Base-by-base conservation (phyloP, 2,797 vertebrate species). In the Petrocephalus schoutedeni region DNA sequence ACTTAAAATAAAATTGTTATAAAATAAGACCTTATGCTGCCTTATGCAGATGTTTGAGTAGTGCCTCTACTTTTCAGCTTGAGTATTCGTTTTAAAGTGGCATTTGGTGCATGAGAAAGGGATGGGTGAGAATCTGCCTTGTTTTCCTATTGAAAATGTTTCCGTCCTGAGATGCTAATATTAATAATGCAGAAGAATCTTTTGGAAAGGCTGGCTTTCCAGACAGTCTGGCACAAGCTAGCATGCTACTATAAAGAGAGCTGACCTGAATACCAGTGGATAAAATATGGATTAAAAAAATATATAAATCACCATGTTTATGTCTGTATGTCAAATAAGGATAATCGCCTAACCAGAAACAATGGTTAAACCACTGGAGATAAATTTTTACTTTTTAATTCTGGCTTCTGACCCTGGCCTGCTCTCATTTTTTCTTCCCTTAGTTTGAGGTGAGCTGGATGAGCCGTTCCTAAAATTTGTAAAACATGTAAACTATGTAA, bases 181-280 rank as follows among this genome's bases (percentile, higher is more conserved):
- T 89, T 61, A 90, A 86, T 86, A 87, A 88, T 86, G 86, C 84
- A 64, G 56, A 49, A 82, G 53, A 80, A 86, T 71, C 21, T 32
- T 51, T 59, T 59, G 45, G 71, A 87, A 49, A 51, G 71, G 87
- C 74, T 87, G 61, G 85, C 57, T 86, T 86, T 56, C 49, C 7
- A 51, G 28, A 87, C 57, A 45, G 85, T 61, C 64, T 88, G 16
- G 71, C 86, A 74, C 74, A 53, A 87, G 7, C 7, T 74, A 8
- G 49, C 86, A 41, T 32, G 32, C 21, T 23, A 28, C 54, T 49
- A 36, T 49, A 54, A 86, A 58, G 14, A 67, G 36, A 28, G 14
- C 61, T 83, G 87, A 89, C 82, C 45, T 32, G 85, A 87, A 87
- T 88, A 14, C 84, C 87, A 85, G 54, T 16, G 45, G 49, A 36